These are phyloP conservation scores for Cheilosia pagana DNA, from an alignment of 2,888 invertebrate genomes.

Conservation along the genomic window DNA sequence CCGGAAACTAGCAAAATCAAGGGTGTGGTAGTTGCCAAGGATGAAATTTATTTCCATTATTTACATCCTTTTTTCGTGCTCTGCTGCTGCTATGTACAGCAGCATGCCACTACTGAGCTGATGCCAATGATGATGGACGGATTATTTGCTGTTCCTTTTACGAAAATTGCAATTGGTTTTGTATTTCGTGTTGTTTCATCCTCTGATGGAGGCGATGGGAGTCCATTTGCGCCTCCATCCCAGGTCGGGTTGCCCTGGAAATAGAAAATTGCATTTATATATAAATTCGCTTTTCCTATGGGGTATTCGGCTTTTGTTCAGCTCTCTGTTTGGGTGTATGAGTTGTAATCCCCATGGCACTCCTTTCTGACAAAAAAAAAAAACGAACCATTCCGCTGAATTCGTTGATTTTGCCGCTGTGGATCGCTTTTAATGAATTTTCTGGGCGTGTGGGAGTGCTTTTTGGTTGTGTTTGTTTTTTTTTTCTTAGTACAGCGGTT, in stretches of 20 bases:
- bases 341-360: constrained; percentile 29
- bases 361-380: constrained; percentile 14
- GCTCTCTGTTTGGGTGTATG: constrained; percentile 5
- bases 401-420: constrained; percentile 39
- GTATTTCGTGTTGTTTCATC: constrained; percentile 23
- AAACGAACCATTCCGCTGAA: constrained; percentile 39
- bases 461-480: constrained; percentile 10
- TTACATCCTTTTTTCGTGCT: constrained; percentile 47
- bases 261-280: constrained; percentile 64
- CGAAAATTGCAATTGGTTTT: constrained; percentile 45
- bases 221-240: constrained; percentile 29
- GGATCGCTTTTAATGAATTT: constrained; percentile 56
- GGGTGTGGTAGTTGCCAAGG: constrained; percentile 71
- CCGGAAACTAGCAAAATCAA: constrained; percentile 66
- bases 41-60: constrained; percentile 60
- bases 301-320: constrained; percentile 23
- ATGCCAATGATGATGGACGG: constrained; percentile 25
- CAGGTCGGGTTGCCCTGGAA: constrained; percentile 48
- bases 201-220: constrained; percentile 3
- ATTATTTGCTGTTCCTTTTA: constrained; percentile 14
- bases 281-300: constrained; percentile 35
- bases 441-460: constrained; percentile 59
- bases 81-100: background rate
- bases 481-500: constrained; percentile 8
- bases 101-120: constrained; percentile 16